phyloP scores from a whole-genome alignment of 2,888 invertebrate species.

The Opisthograptis luteolata region DNA sequence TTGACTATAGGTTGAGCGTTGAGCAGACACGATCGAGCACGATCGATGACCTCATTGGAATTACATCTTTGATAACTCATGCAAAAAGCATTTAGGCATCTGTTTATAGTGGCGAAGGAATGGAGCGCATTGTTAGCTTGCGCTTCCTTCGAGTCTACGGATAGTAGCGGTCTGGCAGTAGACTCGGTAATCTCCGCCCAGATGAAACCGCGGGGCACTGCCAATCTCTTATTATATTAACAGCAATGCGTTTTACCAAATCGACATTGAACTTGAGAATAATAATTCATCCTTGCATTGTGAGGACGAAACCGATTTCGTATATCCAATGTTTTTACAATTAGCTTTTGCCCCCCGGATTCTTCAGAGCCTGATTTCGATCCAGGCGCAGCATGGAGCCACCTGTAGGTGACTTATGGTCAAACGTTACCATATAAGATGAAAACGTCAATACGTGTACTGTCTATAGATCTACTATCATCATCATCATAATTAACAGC shows the following conservation, averaged over 20 bases:
- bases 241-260: not conserved
- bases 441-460: no score
- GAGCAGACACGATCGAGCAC: conserved; percentile 9
- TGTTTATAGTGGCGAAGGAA: not conserved
- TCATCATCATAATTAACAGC: no score
- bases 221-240: not conserved
- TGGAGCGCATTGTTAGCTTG: not conserved
- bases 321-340: no score
- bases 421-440: no score
- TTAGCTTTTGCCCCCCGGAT: no score
- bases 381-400: no score
- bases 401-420: no score
- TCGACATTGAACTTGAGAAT: conserved; percentile 15
- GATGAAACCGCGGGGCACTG: no score
- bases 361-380: no score
- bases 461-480: no score
- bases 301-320: not conserved
- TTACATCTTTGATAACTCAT: conserved; percentile 16
- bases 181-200: not conserved
- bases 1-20: conserved; percentile 10
- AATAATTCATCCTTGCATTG: conserved; percentile 4
- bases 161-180: no score
- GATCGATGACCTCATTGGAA: conserved; percentile 31
- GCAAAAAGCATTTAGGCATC: not conserved
- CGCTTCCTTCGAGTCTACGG: no score